A percentile compares a stretch with the other conserved stretches of the same genome.
Conservation (phyloP, 2,113 vertebrate genomes). For the Picathartes gymnocephalus region DNA sequence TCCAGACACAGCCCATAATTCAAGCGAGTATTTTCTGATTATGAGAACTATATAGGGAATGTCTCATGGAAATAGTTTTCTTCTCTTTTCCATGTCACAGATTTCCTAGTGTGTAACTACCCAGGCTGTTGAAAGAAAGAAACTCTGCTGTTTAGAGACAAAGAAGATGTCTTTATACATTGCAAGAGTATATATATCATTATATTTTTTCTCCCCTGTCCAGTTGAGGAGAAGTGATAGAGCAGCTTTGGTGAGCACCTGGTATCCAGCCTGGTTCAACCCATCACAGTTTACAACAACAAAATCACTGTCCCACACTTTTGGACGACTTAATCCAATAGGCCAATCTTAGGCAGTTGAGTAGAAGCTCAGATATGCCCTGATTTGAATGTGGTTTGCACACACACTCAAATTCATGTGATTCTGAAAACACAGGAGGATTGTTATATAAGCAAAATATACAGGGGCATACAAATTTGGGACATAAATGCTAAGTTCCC, state of each 20-base stretch:
- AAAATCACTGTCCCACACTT: neutral
- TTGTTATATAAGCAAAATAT: neutral
- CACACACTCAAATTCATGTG: neutral
- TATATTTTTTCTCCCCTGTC: neutral
- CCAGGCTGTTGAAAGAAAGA: neutral
- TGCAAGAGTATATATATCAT: neutral
- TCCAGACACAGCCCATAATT: neutral
- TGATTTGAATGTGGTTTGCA: neutral
- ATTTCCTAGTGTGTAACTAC: neutral
- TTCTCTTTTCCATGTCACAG: neutral
- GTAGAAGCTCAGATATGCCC: neutral
- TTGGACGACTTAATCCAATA: neutral
- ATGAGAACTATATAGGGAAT: neutral
- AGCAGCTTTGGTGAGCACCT: neutral
- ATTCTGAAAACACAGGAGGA: neutral
- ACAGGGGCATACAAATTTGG: neutral
- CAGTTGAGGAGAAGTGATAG: neutral
- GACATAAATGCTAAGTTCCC: neutral
- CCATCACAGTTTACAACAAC: neutral
- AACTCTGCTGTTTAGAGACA: neutral
- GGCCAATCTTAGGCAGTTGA: neutral
- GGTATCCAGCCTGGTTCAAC: neutral
- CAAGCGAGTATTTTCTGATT: neutral
- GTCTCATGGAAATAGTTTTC: neutral
- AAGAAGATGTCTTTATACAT: neutral